Evolutionary conservation across 2,797 vertebrate genomes (phyloP).

Genomic region (Philypnodon macrostomus): DNA sequence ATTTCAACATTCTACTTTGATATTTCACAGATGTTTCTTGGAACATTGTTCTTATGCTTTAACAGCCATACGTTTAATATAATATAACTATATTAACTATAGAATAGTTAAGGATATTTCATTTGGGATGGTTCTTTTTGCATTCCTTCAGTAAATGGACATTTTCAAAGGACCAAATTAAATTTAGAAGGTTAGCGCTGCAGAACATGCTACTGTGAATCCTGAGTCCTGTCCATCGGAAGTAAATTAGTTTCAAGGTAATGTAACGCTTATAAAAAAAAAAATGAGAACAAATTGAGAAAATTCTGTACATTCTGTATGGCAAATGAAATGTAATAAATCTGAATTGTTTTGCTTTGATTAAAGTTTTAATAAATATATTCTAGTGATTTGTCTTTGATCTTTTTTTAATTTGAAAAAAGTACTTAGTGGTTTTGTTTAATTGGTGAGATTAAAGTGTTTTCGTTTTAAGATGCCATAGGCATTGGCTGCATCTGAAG

Average conservation of each 20-base stretch:
- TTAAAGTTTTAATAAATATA: neutral
- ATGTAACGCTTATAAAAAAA: neutral
- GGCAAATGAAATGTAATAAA: neutral
- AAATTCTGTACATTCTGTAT: neutral
- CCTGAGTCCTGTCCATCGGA: conserved; percentile 6
- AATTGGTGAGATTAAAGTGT: conserved; percentile 4
- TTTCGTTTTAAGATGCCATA: conserved; percentile 1
- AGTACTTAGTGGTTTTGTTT: conserved; percentile 4
- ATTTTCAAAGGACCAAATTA: conserved; percentile 1
- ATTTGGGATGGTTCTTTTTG: neutral
- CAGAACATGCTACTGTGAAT: neutral
- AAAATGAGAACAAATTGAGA: neutral
- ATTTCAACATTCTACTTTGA: conserved; percentile 9
- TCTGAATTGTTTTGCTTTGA: neutral
- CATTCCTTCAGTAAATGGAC: conserved; percentile 9
- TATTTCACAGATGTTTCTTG: conserved; percentile 8
- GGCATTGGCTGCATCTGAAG: conserved; percentile 20
- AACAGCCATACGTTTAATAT: no score
- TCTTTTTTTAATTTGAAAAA: conserved; percentile 9
- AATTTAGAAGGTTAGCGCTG: conserved; percentile 6
- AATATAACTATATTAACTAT: conserved; percentile 9
- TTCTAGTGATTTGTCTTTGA: conserved; percentile 9
- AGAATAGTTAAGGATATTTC: neutral
- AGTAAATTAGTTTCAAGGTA: neutral
- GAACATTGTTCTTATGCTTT: no score